These are phyloP conservation scores for Zosterops hypoxanthus DNA, from an alignment of 2,113 vertebrate species.

Conservation along the genomic window DNA sequence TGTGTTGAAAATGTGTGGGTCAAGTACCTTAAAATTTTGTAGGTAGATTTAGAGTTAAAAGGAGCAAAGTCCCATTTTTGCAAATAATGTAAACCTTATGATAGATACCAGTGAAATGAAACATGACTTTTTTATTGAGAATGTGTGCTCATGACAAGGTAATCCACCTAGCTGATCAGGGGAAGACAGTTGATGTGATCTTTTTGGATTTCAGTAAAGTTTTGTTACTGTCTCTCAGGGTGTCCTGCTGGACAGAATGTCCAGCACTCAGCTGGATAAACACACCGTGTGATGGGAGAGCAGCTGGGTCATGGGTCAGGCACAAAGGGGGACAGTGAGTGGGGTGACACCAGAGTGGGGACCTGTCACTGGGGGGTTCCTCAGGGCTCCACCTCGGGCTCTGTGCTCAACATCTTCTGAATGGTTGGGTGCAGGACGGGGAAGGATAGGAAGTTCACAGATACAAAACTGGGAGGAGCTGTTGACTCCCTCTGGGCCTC, in stretches of 20 bases:
- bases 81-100: neutral
- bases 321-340: neutral
- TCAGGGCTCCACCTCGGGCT: neutral
- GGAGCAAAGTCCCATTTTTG: neutral
- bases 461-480: neutral
- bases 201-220: neutral
- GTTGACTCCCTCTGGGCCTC: neutral
- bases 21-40: neutral
- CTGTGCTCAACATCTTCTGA: neutral
- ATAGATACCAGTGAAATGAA: neutral
- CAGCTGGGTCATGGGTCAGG: neutral
- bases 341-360: neutral
- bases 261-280: neutral
- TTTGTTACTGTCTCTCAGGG: neutral
- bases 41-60: neutral
- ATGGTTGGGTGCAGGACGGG: too few species aligned
- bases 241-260: neutral
- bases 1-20: neutral
- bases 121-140: neutral
- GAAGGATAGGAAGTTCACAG: accelerated
- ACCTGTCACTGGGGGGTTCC: neutral
- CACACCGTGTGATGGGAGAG: neutral
- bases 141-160: neutral
- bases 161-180: too few species aligned
- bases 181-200: neutral